Percentiles rank a stretch among this genome's conserved stretches.
Conservation (phyloP, 2,797 vertebrate species). For the Ataeniobius toweri region DNA sequence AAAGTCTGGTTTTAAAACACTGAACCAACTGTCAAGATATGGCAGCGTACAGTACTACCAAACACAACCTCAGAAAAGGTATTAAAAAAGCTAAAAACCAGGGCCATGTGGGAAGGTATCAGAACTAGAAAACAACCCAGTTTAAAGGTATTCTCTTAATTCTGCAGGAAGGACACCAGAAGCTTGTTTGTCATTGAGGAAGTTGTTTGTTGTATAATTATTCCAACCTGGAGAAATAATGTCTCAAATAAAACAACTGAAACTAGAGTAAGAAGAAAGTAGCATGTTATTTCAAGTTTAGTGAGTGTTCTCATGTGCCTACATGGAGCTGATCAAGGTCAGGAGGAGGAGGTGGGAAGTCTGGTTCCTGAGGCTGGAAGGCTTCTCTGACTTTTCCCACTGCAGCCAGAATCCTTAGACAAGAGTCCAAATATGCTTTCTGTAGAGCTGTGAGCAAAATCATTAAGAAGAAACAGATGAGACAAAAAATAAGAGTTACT, state of each 20-base stretch:
- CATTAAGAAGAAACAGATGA: background rate
- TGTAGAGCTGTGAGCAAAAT: constrained; percentile 84
- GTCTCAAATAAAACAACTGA: background rate
- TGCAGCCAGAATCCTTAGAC: constrained; percentile 92
- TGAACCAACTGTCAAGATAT: too few species aligned
- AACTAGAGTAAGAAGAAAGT: background rate
- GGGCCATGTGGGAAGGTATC: too few species aligned
- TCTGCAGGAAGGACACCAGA: background rate
- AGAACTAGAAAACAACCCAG: too few species aligned
- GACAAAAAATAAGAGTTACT: background rate
- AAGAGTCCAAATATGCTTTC: constrained; percentile 95
- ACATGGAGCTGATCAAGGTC: constrained; percentile 95
- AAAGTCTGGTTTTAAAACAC: too few species aligned
- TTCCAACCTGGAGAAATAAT: background rate
- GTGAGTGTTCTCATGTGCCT: constrained; percentile 56
- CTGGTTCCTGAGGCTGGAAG: constrained; percentile 95
- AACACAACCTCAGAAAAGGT: too few species aligned
- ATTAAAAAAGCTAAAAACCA: too few species aligned
- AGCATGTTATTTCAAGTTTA: too few species aligned
- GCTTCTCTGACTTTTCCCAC: constrained; percentile 97
- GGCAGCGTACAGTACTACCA: too few species aligned
- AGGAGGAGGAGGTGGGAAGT: constrained; percentile 96
- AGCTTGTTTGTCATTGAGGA: background rate
- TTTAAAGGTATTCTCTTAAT: too few species aligned
- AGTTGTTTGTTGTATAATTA: background rate